These are phyloP conservation scores for Microcebus griseorufus DNA, from an alignment of 2,113 vertebrate genomes.

Conservation along the genomic window DNA sequence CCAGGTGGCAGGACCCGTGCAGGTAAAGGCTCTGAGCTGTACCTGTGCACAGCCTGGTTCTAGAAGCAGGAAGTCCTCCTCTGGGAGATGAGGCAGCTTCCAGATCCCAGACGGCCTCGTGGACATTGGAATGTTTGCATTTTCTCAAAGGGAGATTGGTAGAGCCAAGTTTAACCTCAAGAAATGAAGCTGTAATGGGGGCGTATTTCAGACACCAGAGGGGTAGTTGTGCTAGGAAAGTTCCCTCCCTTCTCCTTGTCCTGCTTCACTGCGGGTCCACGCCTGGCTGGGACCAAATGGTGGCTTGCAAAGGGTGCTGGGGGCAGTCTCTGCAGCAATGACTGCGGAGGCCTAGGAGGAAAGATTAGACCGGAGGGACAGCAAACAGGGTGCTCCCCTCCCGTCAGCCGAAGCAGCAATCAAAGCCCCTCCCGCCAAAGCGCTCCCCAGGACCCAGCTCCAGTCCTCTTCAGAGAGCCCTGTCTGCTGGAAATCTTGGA, in stretches of 20 bases:
- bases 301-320: background rate
- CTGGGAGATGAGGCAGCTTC: background rate
- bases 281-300: background rate
- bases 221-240: too few relatives aligned
- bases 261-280: background rate
- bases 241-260: background rate
- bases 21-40: background rate
- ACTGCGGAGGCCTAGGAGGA: background rate
- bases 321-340: background rate
- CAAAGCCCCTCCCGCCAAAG: background rate
- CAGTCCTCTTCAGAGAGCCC: background rate
- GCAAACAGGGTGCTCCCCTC: background rate
- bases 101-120: background rate
- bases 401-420: background rate
- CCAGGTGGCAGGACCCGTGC: background rate
- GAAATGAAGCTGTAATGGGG: background rate
- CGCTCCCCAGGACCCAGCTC: background rate
- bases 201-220: background rate
- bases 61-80: background rate
- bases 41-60: background rate
- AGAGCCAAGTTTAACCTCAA: background rate
- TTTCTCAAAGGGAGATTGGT: slow-evolving; percentile 14
- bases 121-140: background rate
- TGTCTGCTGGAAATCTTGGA: background rate
- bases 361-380: background rate